phyloP scores from a whole-genome alignment of 2,113 vertebrate species.

The Hirundichthys speculiger region DNA sequence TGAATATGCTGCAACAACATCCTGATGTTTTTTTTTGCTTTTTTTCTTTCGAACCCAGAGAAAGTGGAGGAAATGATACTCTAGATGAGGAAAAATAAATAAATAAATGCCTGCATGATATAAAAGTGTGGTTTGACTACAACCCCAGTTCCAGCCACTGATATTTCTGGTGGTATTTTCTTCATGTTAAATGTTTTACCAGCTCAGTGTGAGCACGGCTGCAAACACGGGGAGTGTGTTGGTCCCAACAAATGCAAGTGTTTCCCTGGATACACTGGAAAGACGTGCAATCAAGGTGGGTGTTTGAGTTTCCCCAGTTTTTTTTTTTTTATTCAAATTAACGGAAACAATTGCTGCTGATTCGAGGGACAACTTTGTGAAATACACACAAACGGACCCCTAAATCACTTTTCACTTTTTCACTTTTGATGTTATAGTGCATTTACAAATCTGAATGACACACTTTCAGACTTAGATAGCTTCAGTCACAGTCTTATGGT shows the following conservation, averaged over 20 bases:
- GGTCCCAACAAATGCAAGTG: constrained; percentile 95
- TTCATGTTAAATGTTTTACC: constrained; percentile 69
- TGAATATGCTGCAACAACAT: no score
- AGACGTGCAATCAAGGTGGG: constrained; percentile 93
- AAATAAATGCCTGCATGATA: constrained; percentile 33
- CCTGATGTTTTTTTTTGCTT: no score
- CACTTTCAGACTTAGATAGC: no score
- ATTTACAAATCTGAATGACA: no score
- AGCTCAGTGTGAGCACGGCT: constrained; percentile 91
- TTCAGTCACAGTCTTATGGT: no score
- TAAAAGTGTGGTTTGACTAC: constrained; percentile 58
- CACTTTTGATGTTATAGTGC: no score
- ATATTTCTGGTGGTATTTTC: constrained; percentile 47
- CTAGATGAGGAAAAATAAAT: constrained; percentile 17
- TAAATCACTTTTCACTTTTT: no score
- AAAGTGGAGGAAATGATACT: constrained; percentile 32
- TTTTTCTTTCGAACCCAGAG: constrained; percentile 30
- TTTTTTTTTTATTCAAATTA: no score
- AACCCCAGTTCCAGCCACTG: constrained; percentile 37
- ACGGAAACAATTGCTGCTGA: no score
- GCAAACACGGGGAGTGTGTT: constrained; percentile 93
- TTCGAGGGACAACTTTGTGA: no score
- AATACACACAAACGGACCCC: no score
- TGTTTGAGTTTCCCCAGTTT: no score
- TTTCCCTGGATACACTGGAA: constrained; percentile 91